Conservation (phyloP, 2,888 invertebrate species). For the Xanthorhoe spadicearia region DNA sequence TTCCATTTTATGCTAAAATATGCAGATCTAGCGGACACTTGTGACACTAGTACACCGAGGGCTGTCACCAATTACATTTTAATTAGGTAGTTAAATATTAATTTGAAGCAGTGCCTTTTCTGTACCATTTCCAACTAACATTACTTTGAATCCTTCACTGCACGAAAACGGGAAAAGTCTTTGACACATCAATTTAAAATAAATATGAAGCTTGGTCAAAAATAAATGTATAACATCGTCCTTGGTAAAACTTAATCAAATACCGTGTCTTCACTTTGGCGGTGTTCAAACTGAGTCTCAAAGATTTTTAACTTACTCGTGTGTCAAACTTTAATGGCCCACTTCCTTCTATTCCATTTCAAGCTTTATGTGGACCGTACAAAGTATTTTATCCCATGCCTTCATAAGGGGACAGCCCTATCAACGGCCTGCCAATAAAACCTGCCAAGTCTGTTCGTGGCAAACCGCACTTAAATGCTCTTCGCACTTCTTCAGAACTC, state of each 20-base stretch:
- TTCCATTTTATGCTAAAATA: constrained; percentile 70
- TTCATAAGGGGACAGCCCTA: constrained; percentile 45
- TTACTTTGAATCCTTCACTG: not conserved
- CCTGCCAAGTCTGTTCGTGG: constrained; percentile 45
- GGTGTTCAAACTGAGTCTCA: not conserved
- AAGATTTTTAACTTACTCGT: constrained; percentile 14
- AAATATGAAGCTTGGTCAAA: too few species aligned
- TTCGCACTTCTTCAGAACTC: constrained; percentile 52
- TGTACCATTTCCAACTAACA: not conserved
- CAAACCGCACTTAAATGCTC: constrained; percentile 56
- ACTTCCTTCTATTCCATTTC: constrained; percentile 1
- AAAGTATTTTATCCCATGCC: constrained; percentile 10
- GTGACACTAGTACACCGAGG: constrained; percentile 22
- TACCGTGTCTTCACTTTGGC: not conserved
- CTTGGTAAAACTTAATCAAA: not conserved
- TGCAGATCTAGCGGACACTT: constrained; percentile 65
- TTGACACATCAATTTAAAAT: too few species aligned
- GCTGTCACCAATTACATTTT: constrained; percentile 27
- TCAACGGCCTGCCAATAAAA: constrained; percentile 45
- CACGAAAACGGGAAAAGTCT: not conserved
- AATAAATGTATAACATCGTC: too few species aligned
- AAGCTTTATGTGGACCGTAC: constrained; percentile 11
- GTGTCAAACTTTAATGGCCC: constrained; percentile 12
- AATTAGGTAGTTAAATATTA: constrained; percentile 15
- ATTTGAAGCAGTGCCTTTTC: constrained; percentile 1